Conservation (phyloP, 1,140 invertebrate species). For the Cyclina sinensis region DNA sequence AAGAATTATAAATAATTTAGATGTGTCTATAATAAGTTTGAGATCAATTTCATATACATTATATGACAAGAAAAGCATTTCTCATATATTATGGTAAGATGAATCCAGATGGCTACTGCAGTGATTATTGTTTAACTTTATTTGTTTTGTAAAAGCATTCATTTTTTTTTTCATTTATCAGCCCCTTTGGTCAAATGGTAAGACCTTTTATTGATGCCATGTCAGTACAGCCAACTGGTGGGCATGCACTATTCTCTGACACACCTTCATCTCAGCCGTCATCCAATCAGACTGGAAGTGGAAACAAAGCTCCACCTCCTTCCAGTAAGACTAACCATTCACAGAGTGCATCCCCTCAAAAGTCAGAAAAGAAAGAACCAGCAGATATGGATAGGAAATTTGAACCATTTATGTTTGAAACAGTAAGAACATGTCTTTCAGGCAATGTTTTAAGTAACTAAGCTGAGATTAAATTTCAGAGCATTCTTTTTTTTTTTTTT, state of each 20-base stretch:
- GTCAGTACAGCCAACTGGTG: constrained; percentile 81
- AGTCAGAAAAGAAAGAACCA: not conserved
- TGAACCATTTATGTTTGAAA: not conserved
- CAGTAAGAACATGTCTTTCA: not conserved
- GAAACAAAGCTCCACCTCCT: constrained; percentile 28
- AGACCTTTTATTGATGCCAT: constrained; percentile 83
- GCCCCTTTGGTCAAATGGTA: constrained; percentile 85
- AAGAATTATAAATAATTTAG: no score
- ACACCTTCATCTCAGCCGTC: constrained; percentile 13
- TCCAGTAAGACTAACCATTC: not conserved
- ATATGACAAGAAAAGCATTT: no score
- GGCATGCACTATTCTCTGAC: constrained; percentile 77
- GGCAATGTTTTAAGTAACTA: no score
- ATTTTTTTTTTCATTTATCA: no score
- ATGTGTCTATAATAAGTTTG: no score
- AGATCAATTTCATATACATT: no score
- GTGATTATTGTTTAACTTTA: no score
- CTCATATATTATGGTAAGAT: no score
- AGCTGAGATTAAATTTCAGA: no score
- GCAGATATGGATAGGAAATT: not conserved
- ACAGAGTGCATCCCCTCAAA: not conserved
- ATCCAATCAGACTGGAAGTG: not conserved
- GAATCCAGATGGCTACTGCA: no score
- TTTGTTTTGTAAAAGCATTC: no score
- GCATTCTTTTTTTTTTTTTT: no score